Evolutionary conservation across 1,140 invertebrate species (phyloP), one percentile per base, ranked within the genome.

Genomic region (Oncopeltus fasciatus): DNA sequence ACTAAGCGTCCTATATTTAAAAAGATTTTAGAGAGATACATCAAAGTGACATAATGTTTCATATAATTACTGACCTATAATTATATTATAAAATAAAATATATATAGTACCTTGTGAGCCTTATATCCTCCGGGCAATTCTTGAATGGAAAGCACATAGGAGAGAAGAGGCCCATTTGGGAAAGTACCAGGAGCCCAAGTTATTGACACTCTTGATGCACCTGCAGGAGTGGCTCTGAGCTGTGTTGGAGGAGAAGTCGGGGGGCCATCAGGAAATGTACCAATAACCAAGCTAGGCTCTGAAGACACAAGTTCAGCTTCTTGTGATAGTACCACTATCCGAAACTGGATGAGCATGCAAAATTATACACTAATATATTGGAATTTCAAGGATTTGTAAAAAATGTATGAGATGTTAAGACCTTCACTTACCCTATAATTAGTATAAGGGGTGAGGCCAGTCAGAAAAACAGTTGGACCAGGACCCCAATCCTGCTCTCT

Each of bases 171-270:
- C 59, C 90, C 91, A 73, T 93, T 93, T 24, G 86, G 84, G 70
- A 89, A 92, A 12, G 81, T 78, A 14, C 92, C 92, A 4, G 88
- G 84, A 72, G 85, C 81, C 92, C 92, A 95, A 66, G 84, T 87
- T 14, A 95, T 80, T 60, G 87, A 88, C 27, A 95, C 83, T 65
- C 89, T 81, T 64, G 81, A 83, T n/a, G 86, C 81, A 71, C 92
- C 89, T 31, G 92, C 80, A 0, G 89, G 83, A 28, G 85, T 80
- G n/a, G 86, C 79, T 65, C 85, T 81, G 63, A 92, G 79, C 64
- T 84, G 83, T 63, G 77, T 73, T 31, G 88, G 88, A 29, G 83
- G 74, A 4, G 87, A 89, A 47, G 80, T 78, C 8, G 89, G 88
- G 20, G 81, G 75, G 53, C 87, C 88, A 44, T 77, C 78, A 1